These are phyloP conservation scores for Vanacampus margaritifer DNA, from an alignment of 2,113 vertebrate genomes.

Conservation along the genomic window DNA sequence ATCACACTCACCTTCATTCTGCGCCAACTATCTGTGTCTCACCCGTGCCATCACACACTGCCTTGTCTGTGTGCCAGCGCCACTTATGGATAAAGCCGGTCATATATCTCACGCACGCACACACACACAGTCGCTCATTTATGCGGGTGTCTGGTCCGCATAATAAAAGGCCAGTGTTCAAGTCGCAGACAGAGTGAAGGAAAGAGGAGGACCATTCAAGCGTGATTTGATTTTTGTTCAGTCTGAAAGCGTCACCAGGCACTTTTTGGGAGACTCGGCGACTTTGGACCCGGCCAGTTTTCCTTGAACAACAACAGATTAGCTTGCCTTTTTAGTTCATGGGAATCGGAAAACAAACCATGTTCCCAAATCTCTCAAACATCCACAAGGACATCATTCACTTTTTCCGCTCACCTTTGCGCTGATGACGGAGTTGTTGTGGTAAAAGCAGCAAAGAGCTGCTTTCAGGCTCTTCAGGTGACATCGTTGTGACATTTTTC, in stretches of 20 bases:
- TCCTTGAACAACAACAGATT: constrained; percentile 13
- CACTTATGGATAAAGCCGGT: constrained; percentile 47
- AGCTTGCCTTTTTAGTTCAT: background rate
- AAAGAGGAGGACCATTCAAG: constrained; percentile 50
- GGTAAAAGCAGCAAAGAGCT: constrained; percentile 93
- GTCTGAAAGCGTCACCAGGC: constrained; percentile 33
- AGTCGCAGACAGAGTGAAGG: constrained; percentile 32
- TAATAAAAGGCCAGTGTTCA: constrained; percentile 67
- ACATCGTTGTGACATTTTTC: constrained; percentile 84
- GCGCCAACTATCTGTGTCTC: constrained; percentile 29
- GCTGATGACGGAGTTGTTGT: constrained; percentile 82
- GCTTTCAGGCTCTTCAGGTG: constrained; percentile 79
- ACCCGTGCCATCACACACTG: constrained; percentile 40
- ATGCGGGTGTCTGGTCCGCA: constrained; percentile 55
- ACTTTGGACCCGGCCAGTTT: too few relatives aligned
- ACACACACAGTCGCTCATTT: constrained; percentile 56
- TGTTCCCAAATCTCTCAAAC: too few relatives aligned
- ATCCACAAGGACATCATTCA: background rate
- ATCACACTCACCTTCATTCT: constrained; percentile 30
- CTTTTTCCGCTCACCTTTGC: constrained; percentile 81
- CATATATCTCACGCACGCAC: constrained; percentile 43
- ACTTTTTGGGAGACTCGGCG: constrained; percentile 24
- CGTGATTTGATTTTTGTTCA: constrained; percentile 45
- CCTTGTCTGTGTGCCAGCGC: constrained; percentile 41
- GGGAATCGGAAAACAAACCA: too few relatives aligned